A percentile compares a stretch with the other conserved stretches of the same genome.
phyloP scores from a whole-genome alignment of 1,140 invertebrate species.

The Nasonia vitripennis region DNA sequence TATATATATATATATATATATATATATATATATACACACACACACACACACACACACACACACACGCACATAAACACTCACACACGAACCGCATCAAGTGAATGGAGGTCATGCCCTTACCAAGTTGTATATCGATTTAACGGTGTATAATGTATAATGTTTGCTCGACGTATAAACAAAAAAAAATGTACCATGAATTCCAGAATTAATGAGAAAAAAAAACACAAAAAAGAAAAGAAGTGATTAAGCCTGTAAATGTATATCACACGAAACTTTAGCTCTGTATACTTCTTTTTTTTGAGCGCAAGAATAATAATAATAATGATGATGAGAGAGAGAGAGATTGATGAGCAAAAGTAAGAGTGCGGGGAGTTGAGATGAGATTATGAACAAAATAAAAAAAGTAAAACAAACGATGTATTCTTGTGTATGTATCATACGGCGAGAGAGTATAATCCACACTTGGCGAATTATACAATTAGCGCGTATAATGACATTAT shows the following conservation, averaged over 20 bases:
- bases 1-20: conserved; percentile 36
- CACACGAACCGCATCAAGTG: not conserved
- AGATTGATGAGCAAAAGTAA: not conserved
- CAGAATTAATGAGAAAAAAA: not conserved
- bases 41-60: conserved; percentile 22
- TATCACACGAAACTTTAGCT: conserved; percentile 26
- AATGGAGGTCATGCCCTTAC: conserved; percentile 18
- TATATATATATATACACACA: conserved; percentile 33
- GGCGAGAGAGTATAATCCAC: conserved; percentile 30
- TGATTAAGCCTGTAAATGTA: conserved; percentile 31
- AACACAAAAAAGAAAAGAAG: conserved; percentile 12
- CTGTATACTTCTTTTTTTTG: conserved; percentile 38
- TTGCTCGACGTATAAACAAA: conserved; percentile 33
- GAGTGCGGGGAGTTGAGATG: not conserved
- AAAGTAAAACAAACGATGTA: conserved; percentile 16
- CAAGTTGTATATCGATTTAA: conserved; percentile 42
- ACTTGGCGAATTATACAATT: conserved; percentile 37
- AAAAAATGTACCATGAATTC: conserved; percentile 30
- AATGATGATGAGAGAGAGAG: not conserved
- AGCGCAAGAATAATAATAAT: conserved; percentile 9
- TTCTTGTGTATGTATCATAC: conserved; percentile 46
- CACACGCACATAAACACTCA: not conserved
- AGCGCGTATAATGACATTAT: conserved; percentile 23
- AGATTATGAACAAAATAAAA: not conserved
- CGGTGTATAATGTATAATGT: conserved; percentile 43